These are phyloP conservation scores for Dryocosmus kuriphilus DNA, from an alignment of 2,888 invertebrate genomes.

Conservation along the genomic window DNA sequence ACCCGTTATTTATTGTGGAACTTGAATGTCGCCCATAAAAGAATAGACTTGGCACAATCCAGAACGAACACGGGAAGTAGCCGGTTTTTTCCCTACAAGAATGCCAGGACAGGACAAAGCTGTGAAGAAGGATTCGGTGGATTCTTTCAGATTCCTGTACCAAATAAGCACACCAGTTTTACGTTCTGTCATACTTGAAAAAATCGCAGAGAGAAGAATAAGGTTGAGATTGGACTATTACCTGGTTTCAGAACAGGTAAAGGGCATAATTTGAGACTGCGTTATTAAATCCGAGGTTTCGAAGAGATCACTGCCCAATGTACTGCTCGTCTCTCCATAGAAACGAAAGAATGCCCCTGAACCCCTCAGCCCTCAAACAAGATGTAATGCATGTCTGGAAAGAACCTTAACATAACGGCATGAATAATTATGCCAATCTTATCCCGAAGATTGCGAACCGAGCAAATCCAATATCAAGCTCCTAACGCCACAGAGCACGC, in stretches of 20 bases:
- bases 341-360: accelerated
- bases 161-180: conserved; percentile 89
- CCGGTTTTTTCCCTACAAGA: conserved; percentile 97
- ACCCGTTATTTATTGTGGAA: no score
- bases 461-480: not conserved
- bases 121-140: conserved; percentile 91
- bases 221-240: conserved; percentile 94
- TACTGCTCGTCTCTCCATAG: no score
- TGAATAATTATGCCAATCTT: not conserved
- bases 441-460: not conserved
- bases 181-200: conserved; percentile 95
- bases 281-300: no score
- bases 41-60: conserved; percentile 92
- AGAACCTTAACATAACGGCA: not conserved
- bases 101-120: conserved; percentile 90
- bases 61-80: conserved; percentile 93
- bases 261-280: conserved; percentile 86
- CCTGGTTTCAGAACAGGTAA: conserved; percentile 88
- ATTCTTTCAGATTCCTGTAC: conserved; percentile 92
- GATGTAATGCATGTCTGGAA: not conserved
- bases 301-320: no score
- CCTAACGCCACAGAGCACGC: not conserved
- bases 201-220: conserved; percentile 91
- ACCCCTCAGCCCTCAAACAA: not conserved
- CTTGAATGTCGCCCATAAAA: no score